A percentile compares a stretch with the other conserved stretches of the same genome.
Conservation (phyloP, 1,140 invertebrate genomes). For the Cryptotermes secundus region DNA sequence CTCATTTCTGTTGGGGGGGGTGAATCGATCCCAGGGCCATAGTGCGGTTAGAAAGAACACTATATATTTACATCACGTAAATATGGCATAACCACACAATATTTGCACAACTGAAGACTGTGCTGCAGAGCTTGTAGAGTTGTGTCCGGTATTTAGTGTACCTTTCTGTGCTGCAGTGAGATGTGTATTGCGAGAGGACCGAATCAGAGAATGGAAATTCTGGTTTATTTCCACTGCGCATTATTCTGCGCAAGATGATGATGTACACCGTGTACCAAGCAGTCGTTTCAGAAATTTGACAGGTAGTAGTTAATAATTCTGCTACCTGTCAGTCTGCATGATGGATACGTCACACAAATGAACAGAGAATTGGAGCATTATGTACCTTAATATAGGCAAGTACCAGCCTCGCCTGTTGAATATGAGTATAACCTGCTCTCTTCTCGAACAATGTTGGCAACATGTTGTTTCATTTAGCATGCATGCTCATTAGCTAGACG, state of each 20-base stretch:
- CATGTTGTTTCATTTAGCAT: background rate
- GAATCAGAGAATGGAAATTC: too few species aligned
- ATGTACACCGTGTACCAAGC: background rate
- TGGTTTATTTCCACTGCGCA: background rate
- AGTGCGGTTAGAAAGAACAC: too few species aligned
- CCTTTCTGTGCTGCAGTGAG: too few species aligned
- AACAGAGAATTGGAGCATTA: background rate
- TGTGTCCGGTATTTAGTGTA: too few species aligned
- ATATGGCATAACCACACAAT: too few species aligned
- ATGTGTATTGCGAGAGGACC: too few species aligned
- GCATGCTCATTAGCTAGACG: background rate
- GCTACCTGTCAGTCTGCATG: background rate
- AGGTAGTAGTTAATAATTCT: constrained; percentile 10
- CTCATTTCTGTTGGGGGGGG: too few species aligned
- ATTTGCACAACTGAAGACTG: too few species aligned
- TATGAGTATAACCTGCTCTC: background rate
- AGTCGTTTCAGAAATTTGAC: constrained; percentile 2
- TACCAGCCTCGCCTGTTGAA: background rate
- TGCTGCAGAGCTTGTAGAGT: too few species aligned
- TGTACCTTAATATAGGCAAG: background rate
- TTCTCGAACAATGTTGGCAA: background rate
- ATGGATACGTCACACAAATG: constrained; percentile 7
- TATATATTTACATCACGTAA: too few species aligned
- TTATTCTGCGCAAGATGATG: background rate
- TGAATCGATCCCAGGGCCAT: too few species aligned